phyloP scores from a whole-genome alignment of 2,888 invertebrate genomes.

The Heliconius hortense region DNA sequence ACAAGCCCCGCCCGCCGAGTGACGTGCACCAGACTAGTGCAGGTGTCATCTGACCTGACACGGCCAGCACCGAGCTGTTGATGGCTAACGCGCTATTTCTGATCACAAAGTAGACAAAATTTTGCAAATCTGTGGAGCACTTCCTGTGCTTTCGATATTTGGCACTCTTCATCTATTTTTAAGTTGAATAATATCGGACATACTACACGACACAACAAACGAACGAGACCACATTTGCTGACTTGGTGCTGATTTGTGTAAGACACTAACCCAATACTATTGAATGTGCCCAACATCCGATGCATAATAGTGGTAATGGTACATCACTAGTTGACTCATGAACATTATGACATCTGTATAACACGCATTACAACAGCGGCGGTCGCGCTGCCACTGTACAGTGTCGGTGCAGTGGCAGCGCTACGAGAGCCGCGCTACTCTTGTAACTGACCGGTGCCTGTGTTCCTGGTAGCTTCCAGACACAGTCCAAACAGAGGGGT shows the following conservation, averaged over 20 bases:
- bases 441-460: conserved; percentile 66
- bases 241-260: conserved; percentile 52
- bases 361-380: conserved; percentile 40
- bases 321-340: conserved; percentile 43
- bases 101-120: conserved; percentile 73
- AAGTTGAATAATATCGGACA: conserved; percentile 59
- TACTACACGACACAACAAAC: conserved; percentile 47
- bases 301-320: conserved; percentile 40
- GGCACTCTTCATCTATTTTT: conserved; percentile 73
- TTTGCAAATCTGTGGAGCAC: conserved; percentile 75
- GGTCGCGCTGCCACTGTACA: conserved; percentile 37
- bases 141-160: conserved; percentile 78
- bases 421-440: conserved; percentile 38
- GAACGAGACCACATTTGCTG: conserved; percentile 52
- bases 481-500: conserved; percentile 96
- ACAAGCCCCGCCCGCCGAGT: not conserved
- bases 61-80: conserved; percentile 58
- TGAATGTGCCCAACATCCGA: conserved; percentile 45
- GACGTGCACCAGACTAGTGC: conserved; percentile 52
- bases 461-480: conserved; percentile 88
- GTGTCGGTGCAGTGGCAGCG: conserved; percentile 36
- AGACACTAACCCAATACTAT: conserved; percentile 50
- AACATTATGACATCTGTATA: conserved; percentile 43
- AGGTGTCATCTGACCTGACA: conserved; percentile 54
- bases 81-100: conserved; percentile 60